These are phyloP conservation scores for Pogonocherus hispidulus DNA, from an alignment of 2,888 invertebrate species.

Conservation along the genomic window DNA sequence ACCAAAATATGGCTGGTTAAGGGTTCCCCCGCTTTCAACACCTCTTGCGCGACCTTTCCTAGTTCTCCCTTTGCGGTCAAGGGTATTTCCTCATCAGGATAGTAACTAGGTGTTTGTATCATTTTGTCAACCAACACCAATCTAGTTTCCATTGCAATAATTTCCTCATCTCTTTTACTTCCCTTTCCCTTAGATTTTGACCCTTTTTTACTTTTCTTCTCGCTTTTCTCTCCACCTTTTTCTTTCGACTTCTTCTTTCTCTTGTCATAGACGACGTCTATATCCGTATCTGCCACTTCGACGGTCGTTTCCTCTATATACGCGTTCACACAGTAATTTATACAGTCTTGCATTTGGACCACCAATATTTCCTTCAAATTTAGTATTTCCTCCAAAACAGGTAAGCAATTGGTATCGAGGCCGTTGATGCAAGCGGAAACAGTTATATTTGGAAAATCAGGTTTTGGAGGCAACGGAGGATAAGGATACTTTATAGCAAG, in stretches of 20 bases:
- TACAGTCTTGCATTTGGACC: conserved; percentile 66
- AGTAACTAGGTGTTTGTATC: conserved; percentile 75
- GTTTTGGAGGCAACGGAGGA: conserved; percentile 51
- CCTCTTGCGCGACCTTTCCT: conserved; percentile 73
- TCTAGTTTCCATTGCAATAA: not conserved
- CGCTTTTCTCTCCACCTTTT: conserved; percentile 1
- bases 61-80: conserved; percentile 71
- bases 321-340: conserved; percentile 72
- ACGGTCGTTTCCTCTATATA: conserved; percentile 71
- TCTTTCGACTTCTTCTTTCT: conserved; percentile 18
- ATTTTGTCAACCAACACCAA: conserved; percentile 63
- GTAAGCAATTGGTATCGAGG: conserved; percentile 52
- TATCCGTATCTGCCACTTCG: conserved; percentile 54
- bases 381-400: conserved; percentile 60
- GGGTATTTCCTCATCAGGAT: conserved; percentile 73
- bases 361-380: conserved; percentile 56
- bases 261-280: conserved; percentile 9
- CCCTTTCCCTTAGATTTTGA: not conserved
- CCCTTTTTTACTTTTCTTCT: conserved; percentile 13
- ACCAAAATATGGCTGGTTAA: conserved; percentile 71
- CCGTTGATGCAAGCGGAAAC: conserved; percentile 62
- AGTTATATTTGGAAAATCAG: conserved; percentile 58
- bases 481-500: conserved; percentile 63
- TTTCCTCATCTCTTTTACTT: not conserved
- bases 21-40: conserved; percentile 70